Evolutionary conservation across 2,797 vertebrate genomes (phyloP), one percentile per base, ranked within the genome.

Genomic region (Lates japonicus): DNA sequence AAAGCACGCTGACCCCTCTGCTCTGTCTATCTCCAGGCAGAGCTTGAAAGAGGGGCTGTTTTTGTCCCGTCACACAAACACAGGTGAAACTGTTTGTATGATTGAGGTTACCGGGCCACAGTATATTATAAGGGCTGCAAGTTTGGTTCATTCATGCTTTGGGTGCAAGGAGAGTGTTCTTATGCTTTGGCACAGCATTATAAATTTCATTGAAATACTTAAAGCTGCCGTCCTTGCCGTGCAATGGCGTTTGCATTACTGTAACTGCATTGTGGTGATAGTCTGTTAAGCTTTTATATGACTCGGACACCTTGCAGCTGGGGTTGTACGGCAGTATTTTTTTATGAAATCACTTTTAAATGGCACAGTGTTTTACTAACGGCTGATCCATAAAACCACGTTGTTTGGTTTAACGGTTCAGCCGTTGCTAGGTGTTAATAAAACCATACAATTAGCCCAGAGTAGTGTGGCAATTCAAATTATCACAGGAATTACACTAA

Each of bases 1-100:
- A 59, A 49, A 80, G 58, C 70, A 17, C 49, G 51, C 46, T 46
- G 78, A 86, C 62, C 74, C 71, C 44, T 57, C 39, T 17, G 41
- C 31, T 70, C 13, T 5, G 37, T 39, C 39, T 42, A 10, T 14
- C 9, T 14, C 25, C 0, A n/a, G 5, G 31, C 39, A n/a, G n/a
- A 39, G 41, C 9, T 10, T 12, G 54, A 76, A 63, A 78, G 75
- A 59, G 2, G 1, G 83, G 48, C 37, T 37, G 33, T n/a, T 70
- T 70, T 65, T 19, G 37, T 42, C 25, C 41, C 2, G 16, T 31
- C n/a, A 75, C 25, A 37, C 42, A 70, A 72, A 48, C 31, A 31
- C 67, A 73, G 11, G 46, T 55, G 60, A 64, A 71, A 37, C 46
- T 35, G 51, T 60, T 70, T 39, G 22, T 39, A 16, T 2, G 64